Conservation (phyloP, 37 sponge, comb jelly and placozoan genomes). For the Halichondria panicea region DNA sequence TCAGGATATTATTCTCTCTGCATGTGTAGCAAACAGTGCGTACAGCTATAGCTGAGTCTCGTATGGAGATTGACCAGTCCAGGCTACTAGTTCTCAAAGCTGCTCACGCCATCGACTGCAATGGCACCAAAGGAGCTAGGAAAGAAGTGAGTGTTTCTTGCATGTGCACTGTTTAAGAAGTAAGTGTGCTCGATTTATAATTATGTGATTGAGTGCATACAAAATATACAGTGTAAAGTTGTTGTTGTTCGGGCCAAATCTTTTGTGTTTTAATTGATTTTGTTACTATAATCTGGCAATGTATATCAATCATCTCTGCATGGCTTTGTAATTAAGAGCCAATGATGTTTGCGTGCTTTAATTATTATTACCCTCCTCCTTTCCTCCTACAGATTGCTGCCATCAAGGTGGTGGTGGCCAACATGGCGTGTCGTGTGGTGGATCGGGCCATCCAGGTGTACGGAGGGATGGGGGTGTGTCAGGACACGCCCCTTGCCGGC, state of each 20-base stretch:
- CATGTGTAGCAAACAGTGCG: slow-evolving; percentile 67
- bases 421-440: slow-evolving; percentile 71
- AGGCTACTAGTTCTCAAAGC: slow-evolving; percentile 80
- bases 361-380: too few relatives aligned
- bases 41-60: slow-evolving; percentile 72
- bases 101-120: slow-evolving; percentile 75
- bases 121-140: slow-evolving; percentile 69
- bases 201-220: too few relatives aligned
- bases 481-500: slow-evolving; percentile 70
- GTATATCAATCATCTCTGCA: too few relatives aligned
- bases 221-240: too few relatives aligned
- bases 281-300: too few relatives aligned
- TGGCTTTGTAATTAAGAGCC: too few relatives aligned
- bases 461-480: slow-evolving; percentile 83
- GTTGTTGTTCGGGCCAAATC: too few relatives aligned
- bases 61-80: slow-evolving; percentile 88
- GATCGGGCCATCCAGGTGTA: slow-evolving; percentile 85
- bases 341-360: too few relatives aligned
- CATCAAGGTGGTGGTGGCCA: slow-evolving; percentile 80
- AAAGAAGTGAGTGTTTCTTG: slow-evolving; percentile 62
- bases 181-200: too few relatives aligned
- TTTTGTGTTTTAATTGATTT: too few relatives aligned
- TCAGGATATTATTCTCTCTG: neutral
- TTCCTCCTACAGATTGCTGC: slow-evolving; percentile 63
- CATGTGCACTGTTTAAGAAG: too few relatives aligned